Evolutionary conservation across 2,113 vertebrate species (phyloP), one percentile per base, ranked within the genome.

Genomic region (Arothron firmamentum): DNA sequence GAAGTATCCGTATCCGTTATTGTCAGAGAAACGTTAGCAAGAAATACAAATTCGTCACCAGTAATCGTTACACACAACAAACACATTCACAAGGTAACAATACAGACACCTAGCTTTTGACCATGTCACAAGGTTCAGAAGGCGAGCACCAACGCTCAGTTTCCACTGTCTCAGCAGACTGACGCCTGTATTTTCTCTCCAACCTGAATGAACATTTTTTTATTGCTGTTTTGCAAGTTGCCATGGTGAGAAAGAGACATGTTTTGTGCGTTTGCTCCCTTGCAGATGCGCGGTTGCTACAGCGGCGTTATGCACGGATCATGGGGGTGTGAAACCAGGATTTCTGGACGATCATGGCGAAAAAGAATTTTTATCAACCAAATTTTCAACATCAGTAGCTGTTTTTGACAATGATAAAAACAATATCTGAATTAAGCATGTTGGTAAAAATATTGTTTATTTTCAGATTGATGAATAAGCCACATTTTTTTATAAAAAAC

Each of bases 171-270:
- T 45, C 43, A 14, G 13, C 12, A 25, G 42, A 48, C 56, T 42
- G 31, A 15, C 62, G 47, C 34, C 64, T 55, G 46, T 31, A 2
- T 60, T 67, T 52, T 48, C 47, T 16, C 14, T 55, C 48, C 19
- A 56, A 60, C 61, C 0, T 21, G 60, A 63, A 55, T 69, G 50
- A 56, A 4, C 1, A 45, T 71, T 82, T 77, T 77, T 59, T 72
- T 64, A 2, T 69, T 51, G 52, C 65, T 65, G 52, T 78, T 80
- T 74, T 57, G 67, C 70, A 68, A 56, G 81, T 84, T 84, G 75
- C 85, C 78, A 79, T 80, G 66, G 80, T 78, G 69, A 83, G 61
- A 51, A 15, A 4, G 21, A 69, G 74, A 59, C 63, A 59, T 59
- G 59, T 66, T 68, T 42, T 42, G 20, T 62, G 56, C 74, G 71